phyloP scores from a whole-genome alignment of 2,113 vertebrate genomes.

The Ariopsis seemanni region DNA sequence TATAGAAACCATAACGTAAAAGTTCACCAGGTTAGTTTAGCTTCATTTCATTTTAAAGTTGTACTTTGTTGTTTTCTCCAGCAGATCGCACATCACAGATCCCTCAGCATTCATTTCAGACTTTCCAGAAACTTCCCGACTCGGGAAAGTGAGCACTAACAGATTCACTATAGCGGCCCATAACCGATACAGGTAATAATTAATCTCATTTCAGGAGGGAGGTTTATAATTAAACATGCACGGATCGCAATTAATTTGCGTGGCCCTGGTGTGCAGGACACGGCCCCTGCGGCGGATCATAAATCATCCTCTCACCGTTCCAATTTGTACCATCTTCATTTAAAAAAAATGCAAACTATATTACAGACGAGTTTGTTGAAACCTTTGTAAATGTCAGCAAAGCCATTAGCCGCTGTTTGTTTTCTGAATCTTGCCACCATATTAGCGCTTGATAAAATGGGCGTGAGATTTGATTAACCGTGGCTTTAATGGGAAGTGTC shows the following conservation, averaged over 20 bases:
- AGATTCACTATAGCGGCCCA: conserved; percentile 14
- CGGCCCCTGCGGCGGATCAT: conserved; percentile 30
- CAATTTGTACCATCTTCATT: conserved; percentile 40
- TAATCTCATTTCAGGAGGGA: conserved; percentile 37
- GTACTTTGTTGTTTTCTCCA: background rate
- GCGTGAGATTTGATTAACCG: conserved; percentile 52
- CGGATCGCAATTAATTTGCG: conserved; percentile 46
- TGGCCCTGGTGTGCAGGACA: conserved; percentile 30
- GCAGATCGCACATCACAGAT: background rate
- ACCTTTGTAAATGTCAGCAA: conserved; percentile 56
- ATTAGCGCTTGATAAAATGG: conserved; percentile 49
- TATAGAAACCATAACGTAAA: background rate
- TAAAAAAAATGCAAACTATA: conserved; percentile 12
- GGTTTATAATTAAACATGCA: conserved; percentile 49
- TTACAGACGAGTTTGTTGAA: conserved; percentile 45
- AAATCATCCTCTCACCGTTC: conserved; percentile 46
- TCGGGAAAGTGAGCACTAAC: conserved; percentile 14
- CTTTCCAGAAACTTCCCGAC: conserved; percentile 25
- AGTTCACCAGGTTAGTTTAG: too few species aligned
- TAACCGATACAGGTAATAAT: conserved; percentile 43
- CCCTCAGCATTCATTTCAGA: background rate
- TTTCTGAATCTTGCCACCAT: conserved; percentile 46
- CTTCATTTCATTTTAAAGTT: background rate
- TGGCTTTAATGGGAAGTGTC: conserved; percentile 48
- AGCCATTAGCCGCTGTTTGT: conserved; percentile 54